phyloP scores from a whole-genome alignment of 2,797 vertebrate species.

The Antennarius maculatus region DNA sequence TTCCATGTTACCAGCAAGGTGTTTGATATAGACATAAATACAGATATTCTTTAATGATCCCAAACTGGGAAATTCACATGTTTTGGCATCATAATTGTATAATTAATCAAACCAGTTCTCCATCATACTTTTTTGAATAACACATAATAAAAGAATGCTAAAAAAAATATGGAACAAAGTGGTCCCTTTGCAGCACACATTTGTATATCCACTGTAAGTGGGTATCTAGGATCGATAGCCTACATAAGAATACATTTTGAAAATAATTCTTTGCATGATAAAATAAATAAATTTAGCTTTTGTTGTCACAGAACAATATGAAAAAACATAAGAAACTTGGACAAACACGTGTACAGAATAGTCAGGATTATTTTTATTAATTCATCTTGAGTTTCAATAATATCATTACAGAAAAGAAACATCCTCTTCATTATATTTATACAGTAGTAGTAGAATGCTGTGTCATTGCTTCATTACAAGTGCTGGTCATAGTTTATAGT shows the following conservation, averaged over 20 bases:
- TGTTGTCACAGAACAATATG: not conserved
- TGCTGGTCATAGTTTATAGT: conserved; percentile 81
- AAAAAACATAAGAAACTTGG: not conserved
- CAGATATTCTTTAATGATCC: no score
- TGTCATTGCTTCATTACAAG: conserved; percentile 82
- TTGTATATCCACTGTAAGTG: no score
- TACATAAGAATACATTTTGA: not conserved
- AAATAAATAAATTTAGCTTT: not conserved
- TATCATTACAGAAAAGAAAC: conserved; percentile 95
- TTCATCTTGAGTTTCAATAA: conserved; percentile 93
- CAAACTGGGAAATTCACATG: no score
- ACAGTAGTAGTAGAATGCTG: conserved; percentile 80
- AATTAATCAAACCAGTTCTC: not conserved
- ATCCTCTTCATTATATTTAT: conserved; percentile 76
- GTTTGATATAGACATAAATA: no score
- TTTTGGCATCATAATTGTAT: not conserved
- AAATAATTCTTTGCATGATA: not conserved
- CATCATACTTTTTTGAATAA: not conserved
- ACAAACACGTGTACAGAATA: conserved; percentile 88
- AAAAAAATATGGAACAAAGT: not conserved
- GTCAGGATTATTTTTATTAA: conserved; percentile 93
- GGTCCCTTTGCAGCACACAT: no score
- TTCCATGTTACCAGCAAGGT: not conserved
- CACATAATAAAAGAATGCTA: not conserved
- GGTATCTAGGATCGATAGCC: no score